Conservation (phyloP, 2,797 vertebrate species). For the Sebastes variabilis region DNA sequence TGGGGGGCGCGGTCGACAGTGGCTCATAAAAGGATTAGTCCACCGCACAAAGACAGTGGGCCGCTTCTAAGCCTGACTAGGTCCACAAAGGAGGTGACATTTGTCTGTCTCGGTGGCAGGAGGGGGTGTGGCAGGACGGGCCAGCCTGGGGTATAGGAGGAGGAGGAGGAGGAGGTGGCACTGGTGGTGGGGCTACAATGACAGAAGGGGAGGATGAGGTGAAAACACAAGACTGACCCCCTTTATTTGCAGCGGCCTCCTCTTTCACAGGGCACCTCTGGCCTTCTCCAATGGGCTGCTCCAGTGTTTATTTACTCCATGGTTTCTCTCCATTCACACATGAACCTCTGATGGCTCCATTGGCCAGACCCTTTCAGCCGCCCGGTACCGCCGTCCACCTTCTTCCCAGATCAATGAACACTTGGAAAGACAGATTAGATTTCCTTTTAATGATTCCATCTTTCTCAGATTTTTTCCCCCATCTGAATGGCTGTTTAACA, state of each 20-base stretch:
- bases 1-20: conserved; percentile 75
- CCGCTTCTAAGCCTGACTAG: conserved; percentile 83
- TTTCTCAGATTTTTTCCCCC: conserved; percentile 57
- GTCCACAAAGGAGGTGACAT: conserved; percentile 88
- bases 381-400: conserved; percentile 53
- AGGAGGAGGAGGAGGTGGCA: conserved; percentile 76
- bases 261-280: conserved; percentile 84
- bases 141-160: conserved; percentile 68
- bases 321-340: conserved; percentile 82
- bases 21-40: conserved; percentile 88
- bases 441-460: conserved; percentile 79
- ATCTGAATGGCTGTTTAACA: conserved; percentile 70
- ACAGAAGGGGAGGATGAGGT: conserved; percentile 83
- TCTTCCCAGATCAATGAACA: conserved; percentile 71
- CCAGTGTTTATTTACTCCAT: conserved; percentile 87
- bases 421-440: conserved; percentile 76
- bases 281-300: conserved; percentile 80
- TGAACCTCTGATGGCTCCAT: conserved; percentile 90
- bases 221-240: conserved; percentile 82
- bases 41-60: conserved; percentile 84
- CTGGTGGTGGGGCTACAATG: conserved; percentile 77
- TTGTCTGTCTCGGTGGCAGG: conserved; percentile 87
- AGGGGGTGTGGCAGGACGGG: conserved; percentile 66
- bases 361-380: conserved; percentile 70
- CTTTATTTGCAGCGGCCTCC: conserved; percentile 76